Conservation (phyloP, 2,888 invertebrate species). For the Coleophora flavipennella region DNA sequence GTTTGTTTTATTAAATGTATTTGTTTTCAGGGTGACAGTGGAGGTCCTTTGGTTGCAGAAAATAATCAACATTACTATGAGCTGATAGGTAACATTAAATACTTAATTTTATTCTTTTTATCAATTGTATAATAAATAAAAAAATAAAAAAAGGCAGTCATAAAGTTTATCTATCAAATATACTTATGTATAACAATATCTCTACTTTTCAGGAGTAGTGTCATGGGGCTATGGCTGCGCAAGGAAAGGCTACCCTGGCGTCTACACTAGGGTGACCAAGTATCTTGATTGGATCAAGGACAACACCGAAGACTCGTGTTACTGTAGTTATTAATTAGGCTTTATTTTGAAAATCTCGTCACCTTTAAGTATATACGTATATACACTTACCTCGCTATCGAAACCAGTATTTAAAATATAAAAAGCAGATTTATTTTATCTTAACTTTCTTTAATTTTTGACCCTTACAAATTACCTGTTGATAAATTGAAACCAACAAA, state of each 20-base stretch:
- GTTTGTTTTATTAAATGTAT: constrained; percentile 1
- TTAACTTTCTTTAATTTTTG: no score
- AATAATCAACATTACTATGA: constrained; percentile 80
- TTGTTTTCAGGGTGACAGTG: constrained; percentile 79
- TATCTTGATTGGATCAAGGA: constrained; percentile 87
- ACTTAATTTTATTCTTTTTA: not conserved
- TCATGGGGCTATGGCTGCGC: constrained; percentile 94
- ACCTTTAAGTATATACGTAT: no score
- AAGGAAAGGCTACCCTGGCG: constrained; percentile 86
- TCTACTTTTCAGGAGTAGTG: constrained; percentile 76
- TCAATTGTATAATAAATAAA: not conserved
- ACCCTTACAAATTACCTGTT: no score
- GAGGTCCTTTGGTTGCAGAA: constrained; percentile 81
- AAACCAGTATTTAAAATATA: no score
- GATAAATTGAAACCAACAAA: no score
- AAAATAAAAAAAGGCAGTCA: no score
- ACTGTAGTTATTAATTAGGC: constrained; percentile 74
- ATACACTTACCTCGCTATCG: no score
- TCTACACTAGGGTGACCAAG: constrained; percentile 85
- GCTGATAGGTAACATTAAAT: constrained; percentile 75
- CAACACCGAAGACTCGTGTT: constrained; percentile 85
- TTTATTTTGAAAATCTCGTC: no score
- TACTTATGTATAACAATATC: not conserved
- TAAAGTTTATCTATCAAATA: no score
- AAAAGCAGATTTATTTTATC: no score